Evolutionary conservation across 1,140 invertebrate genomes (phyloP).

Genomic region (Tribolium castaneum): DNA sequence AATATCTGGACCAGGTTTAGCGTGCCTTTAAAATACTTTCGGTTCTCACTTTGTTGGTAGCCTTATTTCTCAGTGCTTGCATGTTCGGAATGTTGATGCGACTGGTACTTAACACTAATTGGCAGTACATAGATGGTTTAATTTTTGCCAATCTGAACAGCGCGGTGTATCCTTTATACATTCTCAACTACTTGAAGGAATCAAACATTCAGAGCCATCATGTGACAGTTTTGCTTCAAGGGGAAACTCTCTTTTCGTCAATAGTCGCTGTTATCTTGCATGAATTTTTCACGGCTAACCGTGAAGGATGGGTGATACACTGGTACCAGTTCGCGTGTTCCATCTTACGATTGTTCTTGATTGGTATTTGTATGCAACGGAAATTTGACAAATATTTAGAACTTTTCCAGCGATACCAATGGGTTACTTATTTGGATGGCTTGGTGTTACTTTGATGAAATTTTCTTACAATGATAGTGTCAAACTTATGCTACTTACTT

Average conservation of each 20-base stretch:
- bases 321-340: not conserved
- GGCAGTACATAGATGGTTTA: not conserved
- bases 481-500: not conserved
- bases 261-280: not conserved
- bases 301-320: not conserved
- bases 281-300: not conserved
- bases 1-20: slow-evolving; percentile 7
- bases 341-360: not conserved
- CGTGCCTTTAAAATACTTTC: not conserved
- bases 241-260: not conserved
- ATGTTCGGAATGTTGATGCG: not conserved
- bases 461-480: not conserved
- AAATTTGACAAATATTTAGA: not conserved
- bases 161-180: not conserved
- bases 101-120: not conserved
- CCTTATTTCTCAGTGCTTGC: not conserved
- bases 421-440: not conserved
- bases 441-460: not conserved
- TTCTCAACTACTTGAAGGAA: not conserved
- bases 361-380: not conserved
- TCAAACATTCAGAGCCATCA: not conserved
- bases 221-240: not conserved
- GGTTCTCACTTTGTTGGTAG: not conserved
- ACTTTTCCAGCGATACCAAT: not conserved
- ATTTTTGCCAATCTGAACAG: not conserved